These are phyloP conservation scores for Eumerus sabulonum DNA, from an alignment of 2,888 invertebrate species.

Conservation along the genomic window DNA sequence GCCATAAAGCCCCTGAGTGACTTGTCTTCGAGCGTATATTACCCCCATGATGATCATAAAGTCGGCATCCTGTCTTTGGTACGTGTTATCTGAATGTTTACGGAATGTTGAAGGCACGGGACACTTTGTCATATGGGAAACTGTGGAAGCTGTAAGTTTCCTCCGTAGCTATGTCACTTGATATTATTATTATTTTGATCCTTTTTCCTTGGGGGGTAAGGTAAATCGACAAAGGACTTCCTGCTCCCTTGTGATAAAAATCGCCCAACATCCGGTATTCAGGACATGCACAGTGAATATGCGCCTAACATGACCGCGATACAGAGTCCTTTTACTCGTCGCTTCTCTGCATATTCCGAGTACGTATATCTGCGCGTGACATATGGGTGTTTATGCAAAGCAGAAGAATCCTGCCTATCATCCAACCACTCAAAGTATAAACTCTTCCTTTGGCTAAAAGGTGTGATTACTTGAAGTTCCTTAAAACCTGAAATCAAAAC, in stretches of 20 bases:
- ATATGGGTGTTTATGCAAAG: slow-evolving; percentile 34
- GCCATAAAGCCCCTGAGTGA: slow-evolving; percentile 36
- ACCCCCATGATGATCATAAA: slow-evolving; percentile 31
- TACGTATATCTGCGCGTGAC: slow-evolving; percentile 4
- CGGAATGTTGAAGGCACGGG: not conserved
- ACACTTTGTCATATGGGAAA: not conserved
- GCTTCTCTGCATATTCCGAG: slow-evolving; percentile 15
- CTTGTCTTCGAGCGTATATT: not conserved
- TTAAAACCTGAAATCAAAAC: not conserved
- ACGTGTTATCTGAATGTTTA: not conserved
- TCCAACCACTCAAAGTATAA: slow-evolving; percentile 34
- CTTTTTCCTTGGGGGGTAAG: slow-evolving; percentile 23
- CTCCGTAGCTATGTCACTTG: slow-evolving; percentile 52
- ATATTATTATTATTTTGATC: slow-evolving; percentile 63
- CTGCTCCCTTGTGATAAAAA: slow-evolving; percentile 46
- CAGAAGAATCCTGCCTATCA: slow-evolving; percentile 45
- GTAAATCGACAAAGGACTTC: slow-evolving; percentile 24
- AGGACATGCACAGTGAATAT: slow-evolving; percentile 67
- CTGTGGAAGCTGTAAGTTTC: slow-evolving; percentile 40
- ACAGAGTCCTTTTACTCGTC: slow-evolving; percentile 38
- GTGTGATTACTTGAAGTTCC: slow-evolving; percentile 46
- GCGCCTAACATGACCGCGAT: slow-evolving; percentile 62
- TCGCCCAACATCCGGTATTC: slow-evolving; percentile 67
- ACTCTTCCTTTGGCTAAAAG: slow-evolving; percentile 28
- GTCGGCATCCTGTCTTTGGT: slow-evolving; percentile 8